Evolutionary conservation across 2,113 vertebrate genomes (phyloP).

Genomic region (Caloenas nicobarica): DNA sequence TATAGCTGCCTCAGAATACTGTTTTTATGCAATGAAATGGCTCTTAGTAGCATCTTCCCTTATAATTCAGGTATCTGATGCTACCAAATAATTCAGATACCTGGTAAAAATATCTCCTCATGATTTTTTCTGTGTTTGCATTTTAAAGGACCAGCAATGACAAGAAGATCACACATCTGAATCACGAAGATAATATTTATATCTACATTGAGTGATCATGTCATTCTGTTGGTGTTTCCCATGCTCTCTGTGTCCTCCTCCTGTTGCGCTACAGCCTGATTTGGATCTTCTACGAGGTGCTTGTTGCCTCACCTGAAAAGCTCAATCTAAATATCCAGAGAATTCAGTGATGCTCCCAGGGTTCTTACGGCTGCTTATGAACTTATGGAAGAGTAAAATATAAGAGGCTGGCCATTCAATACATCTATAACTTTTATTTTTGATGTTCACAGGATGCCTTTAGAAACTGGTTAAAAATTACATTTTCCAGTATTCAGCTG

Average conservation of each 20-base stretch:
- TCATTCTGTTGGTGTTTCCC: constrained; percentile 10
- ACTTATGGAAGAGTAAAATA: neutral
- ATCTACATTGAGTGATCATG: constrained; percentile 2
- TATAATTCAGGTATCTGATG: neutral
- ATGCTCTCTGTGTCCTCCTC: neutral
- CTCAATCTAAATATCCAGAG: constrained; percentile 2
- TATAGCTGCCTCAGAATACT: neutral
- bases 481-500: constrained; percentile 2
- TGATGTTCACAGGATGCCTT: neutral
- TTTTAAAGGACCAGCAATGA: neutral
- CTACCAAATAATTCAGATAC: neutral
- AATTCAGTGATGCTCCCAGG: neutral
- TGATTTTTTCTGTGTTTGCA: constrained; percentile 11
- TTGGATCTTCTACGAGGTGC: neutral
- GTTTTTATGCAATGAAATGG: neutral
- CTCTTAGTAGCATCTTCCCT: neutral
- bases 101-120: neutral
- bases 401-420: neutral
- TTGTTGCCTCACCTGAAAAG: constrained; percentile 25
- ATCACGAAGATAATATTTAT: constrained; percentile 52
- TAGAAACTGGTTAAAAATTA: neutral
- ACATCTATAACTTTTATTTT: neutral
- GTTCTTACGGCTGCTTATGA: neutral
- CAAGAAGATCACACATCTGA: constrained; percentile 23
- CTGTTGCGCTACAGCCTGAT: neutral